Percentiles rank a stretch among this genome's conserved stretches.
Evolutionary conservation across 2,113 vertebrate species (phyloP).

Genomic region (Rhipidura dahli): DNA sequence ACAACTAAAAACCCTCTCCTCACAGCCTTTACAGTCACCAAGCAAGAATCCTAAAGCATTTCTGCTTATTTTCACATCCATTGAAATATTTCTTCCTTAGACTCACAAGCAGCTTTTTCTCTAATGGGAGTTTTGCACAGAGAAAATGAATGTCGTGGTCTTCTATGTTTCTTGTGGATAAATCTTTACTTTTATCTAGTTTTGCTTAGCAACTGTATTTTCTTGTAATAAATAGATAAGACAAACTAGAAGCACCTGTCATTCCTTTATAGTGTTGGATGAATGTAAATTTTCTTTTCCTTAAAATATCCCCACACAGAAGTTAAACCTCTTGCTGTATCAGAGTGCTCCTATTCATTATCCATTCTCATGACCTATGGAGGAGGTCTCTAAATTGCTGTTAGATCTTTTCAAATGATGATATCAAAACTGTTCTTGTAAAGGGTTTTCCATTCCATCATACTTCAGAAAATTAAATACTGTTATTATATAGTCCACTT

Average conservation of each 20-base stretch:
- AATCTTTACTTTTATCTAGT: neutral
- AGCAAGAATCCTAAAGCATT: neutral
- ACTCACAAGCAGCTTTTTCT: neutral
- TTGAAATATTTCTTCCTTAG: neutral
- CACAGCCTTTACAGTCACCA: neutral
- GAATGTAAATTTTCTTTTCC: neutral
- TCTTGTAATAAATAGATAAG: neutral
- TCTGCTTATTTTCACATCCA: neutral
- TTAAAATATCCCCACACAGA: neutral
- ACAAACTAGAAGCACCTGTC: neutral
- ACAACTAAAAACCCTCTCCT: neutral
- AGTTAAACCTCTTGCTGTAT: neutral
- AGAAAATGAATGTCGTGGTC: neutral
- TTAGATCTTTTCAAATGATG: neutral
- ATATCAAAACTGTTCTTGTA: neutral
- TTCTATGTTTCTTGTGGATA: neutral
- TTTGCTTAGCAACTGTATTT: neutral
- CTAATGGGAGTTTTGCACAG: neutral
- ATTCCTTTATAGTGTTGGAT: neutral
- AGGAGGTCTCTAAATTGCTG: neutral
- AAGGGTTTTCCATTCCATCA: neutral
- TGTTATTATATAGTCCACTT: neutral
- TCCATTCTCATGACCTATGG: neutral
- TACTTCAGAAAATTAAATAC: neutral
- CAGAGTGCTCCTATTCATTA: neutral